Conservation (phyloP, 2,888 invertebrate species). For the Ectobius pallidus region DNA sequence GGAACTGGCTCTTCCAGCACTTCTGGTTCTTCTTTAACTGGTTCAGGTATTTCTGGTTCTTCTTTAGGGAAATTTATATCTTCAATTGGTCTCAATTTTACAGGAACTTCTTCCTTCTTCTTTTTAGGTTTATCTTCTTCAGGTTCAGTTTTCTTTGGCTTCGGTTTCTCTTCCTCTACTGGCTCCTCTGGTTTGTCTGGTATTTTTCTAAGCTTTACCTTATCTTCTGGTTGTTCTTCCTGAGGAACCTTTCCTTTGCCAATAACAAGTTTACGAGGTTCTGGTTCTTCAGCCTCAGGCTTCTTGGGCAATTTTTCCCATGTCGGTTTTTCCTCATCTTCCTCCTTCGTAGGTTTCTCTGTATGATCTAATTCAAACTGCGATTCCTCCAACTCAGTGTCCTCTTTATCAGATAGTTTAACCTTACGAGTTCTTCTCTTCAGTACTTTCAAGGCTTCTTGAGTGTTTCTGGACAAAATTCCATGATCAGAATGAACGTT, state of each 20-base stretch:
- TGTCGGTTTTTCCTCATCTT: slow-evolving; percentile 47
- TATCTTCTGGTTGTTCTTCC: slow-evolving; percentile 48
- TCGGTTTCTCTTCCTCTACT: slow-evolving; percentile 49
- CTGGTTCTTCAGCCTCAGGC: slow-evolving; percentile 47
- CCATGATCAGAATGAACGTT: slow-evolving; percentile 48
- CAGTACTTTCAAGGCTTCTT: slow-evolving; percentile 48
- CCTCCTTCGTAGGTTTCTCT: slow-evolving; percentile 35
- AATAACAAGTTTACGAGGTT: slow-evolving; percentile 32
- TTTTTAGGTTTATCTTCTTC: slow-evolving; percentile 34
- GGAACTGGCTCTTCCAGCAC: slow-evolving; percentile 44
- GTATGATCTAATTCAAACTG: slow-evolving; percentile 35
- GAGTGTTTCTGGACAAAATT: slow-evolving; percentile 48
- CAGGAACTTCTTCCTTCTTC: slow-evolving; percentile 31
- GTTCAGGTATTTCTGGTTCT: slow-evolving; percentile 26
- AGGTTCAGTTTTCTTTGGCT: slow-evolving; percentile 46
- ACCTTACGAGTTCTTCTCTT: slow-evolving; percentile 47
- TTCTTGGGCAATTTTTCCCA: slow-evolving; percentile 48
- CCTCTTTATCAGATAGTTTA: slow-evolving; percentile 57
- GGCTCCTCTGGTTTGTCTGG: slow-evolving; percentile 51
- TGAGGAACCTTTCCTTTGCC: slow-evolving; percentile 50
- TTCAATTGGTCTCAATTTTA: slow-evolving; percentile 20
- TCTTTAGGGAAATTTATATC: slow-evolving; percentile 6
- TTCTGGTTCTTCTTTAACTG: slow-evolving; percentile 40
- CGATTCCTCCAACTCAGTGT: slow-evolving; percentile 50
- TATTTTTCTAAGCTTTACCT: slow-evolving; percentile 60